Base-by-base conservation (phyloP, 2,113 vertebrate genomes). In the human region DNA sequence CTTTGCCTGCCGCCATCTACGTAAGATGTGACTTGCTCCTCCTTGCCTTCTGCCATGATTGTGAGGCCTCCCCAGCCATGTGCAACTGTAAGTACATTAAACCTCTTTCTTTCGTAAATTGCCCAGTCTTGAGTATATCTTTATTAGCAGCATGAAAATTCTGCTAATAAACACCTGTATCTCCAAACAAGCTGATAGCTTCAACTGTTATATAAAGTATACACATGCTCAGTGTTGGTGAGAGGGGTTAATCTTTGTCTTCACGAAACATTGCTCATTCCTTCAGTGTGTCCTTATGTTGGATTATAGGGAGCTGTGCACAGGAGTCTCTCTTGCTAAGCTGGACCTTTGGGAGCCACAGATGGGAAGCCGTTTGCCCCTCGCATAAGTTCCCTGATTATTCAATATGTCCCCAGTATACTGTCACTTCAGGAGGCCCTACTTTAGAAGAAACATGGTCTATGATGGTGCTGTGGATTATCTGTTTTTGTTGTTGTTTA, bases 401-500 rank as follows among this genome's bases (percentile, higher is more conserved):
- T 22, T 87, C 43, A n/a, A 4, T 90, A 30, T 90, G 68, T 68
- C 66, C 72, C 52, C n/a, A 85, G 20, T 32, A 64, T 79, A 45
- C 64, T 73, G 72, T 84, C 64, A 89, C n/a, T 75, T 95, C 38
- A 75, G 83, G 40, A 40, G 27, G 43, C 16, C 43, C 80, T 79
- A 55, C 27, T 86, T 94, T 86, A 93, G 85, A 35, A 70, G 93
- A 94, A 81, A 38, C 40, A 81, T 50, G 43, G 27, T 90, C 50
- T 78, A 43, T 4, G 11, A 32, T 64, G 20, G 81, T 72, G 50
- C n/a, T 40, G 0, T 78, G 50, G 43, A 76, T 16, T 90, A 80
- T 90, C 20, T 85, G 25, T 48, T 76, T 73, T 64, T 64, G 27
- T 64, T 30, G 12, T 64, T 64, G 27, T 32, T 64, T 64, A 1